Evolutionary conservation across 2,113 vertebrate genomes (phyloP).

Genomic region (Mungos mungo): DNA sequence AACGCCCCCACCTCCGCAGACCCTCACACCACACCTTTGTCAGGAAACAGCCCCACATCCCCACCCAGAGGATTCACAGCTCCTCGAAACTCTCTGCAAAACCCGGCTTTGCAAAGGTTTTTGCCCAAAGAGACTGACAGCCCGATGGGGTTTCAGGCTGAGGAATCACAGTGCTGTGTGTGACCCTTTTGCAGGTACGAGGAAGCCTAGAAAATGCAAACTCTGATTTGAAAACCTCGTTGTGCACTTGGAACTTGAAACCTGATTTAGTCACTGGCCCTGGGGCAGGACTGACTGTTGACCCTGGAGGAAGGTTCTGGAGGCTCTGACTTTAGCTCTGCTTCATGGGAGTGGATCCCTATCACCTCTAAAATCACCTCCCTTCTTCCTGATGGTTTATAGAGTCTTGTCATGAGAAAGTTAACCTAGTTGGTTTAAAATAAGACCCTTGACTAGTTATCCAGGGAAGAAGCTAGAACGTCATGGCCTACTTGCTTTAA

Average conservation of each 20-base stretch:
- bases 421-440: constrained; percentile 28
- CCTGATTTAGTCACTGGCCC: constrained; percentile 70
- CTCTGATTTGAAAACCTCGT: constrained; percentile 48
- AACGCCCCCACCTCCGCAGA: not conserved
- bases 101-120: not conserved
- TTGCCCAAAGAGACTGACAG: not conserved
- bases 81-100: not conserved
- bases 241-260: constrained; percentile 45
- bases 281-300: constrained; percentile 50
- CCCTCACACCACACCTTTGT: not conserved
- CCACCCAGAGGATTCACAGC: not conserved
- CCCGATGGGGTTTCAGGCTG: not conserved
- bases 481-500: not conserved
- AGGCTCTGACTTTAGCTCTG: not conserved
- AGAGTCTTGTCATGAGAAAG: not conserved
- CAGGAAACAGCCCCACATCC: not conserved
- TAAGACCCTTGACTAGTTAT: not conserved
- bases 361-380: not conserved
- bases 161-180: constrained; percentile 55
- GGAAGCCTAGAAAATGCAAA: not conserved
- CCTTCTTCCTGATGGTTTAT: not conserved
- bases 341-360: not conserved
- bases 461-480: not conserved
- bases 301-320: constrained; percentile 9
- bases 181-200: constrained; percentile 62